phyloP scores from a whole-genome alignment of 2,113 vertebrate species.

The Myocastor coypus region DNA sequence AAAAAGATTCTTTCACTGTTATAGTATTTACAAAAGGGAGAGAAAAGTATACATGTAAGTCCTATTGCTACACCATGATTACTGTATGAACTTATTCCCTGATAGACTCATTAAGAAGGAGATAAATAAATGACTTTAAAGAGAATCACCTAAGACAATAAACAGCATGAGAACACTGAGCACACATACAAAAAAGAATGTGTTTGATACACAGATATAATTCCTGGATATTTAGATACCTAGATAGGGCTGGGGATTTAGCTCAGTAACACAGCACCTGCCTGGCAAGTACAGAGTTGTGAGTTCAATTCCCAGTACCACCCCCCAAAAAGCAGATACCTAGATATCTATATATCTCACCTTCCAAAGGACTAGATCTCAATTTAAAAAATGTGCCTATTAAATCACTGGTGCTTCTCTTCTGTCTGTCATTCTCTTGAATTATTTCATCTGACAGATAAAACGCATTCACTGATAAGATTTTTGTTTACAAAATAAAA shows the following conservation, averaged over 20 bases:
- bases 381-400: background rate
- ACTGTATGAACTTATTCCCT: constrained; percentile 19
- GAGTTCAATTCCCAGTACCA: too few species aligned
- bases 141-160: constrained; percentile 2
- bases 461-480: background rate
- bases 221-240: background rate
- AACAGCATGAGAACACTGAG: background rate
- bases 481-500: constrained; percentile 23
- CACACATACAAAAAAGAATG: background rate
- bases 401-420: background rate
- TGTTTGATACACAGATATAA: background rate
- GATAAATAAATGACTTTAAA: background rate
- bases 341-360: background rate
- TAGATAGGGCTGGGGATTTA: too few species aligned
- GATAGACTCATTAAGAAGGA: constrained; percentile 34
- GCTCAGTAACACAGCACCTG: too few species aligned
- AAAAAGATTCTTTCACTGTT: background rate
- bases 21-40: background rate
- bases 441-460: constrained; percentile 28
- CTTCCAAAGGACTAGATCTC: background rate
- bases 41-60: background rate
- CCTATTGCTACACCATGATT: background rate
- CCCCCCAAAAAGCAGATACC: too few species aligned
- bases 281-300: too few species aligned
- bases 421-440: background rate